These are phyloP conservation scores for Prosapia bicincta DNA, from an alignment of 2,888 invertebrate species.

Conservation along the genomic window DNA sequence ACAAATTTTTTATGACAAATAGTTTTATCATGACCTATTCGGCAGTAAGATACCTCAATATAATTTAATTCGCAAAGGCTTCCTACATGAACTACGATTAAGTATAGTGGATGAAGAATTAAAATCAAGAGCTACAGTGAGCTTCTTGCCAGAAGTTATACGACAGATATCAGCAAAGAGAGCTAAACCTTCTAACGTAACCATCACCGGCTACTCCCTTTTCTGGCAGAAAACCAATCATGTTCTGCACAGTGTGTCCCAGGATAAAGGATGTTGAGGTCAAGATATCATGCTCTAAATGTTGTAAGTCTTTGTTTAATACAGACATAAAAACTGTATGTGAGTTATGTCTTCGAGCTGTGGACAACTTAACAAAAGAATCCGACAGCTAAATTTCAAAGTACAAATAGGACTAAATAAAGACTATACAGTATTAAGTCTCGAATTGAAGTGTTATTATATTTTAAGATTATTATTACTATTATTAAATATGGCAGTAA, in stretches of 20 bases:
- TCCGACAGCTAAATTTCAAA: neutral
- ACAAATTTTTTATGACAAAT: no score
- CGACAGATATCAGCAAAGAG: neutral
- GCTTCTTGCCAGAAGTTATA: neutral
- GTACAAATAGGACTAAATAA: no score
- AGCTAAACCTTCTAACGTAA: neutral
- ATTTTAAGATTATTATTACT: no score
- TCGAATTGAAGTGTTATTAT: no score
- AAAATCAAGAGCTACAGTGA: neutral
- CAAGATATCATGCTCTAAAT: conserved; percentile 2
- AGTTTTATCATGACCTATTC: no score
- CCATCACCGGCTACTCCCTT: neutral
- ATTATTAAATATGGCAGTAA: no score
- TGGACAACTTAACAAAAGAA: neutral
- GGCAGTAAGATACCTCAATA: no score
- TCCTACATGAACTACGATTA: neutral
- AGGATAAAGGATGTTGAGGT: conserved; percentile 6
- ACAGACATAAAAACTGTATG: conserved; percentile 3
- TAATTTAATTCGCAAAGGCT: no score
- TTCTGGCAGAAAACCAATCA: neutral
- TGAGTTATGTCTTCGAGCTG: neutral
- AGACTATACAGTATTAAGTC: no score
- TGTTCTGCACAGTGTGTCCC: conserved; percentile 11
- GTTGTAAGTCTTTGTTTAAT: neutral
- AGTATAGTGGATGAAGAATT: neutral